These are phyloP conservation scores for Phrixothrix hirtus DNA, from an alignment of 2,888 invertebrate species.

Conservation along the genomic window DNA sequence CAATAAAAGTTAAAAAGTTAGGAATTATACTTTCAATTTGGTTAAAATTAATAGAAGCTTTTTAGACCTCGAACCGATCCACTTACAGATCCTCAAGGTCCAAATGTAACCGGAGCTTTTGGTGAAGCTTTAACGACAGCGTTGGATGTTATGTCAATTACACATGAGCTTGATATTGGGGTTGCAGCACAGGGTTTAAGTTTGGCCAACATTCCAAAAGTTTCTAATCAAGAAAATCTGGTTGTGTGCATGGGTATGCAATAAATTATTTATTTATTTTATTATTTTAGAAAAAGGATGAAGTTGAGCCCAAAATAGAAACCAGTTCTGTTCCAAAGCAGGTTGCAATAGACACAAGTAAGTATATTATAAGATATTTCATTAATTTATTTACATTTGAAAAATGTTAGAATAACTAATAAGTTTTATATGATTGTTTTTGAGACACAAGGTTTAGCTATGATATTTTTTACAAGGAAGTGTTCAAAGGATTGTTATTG, in stretches of 20 bases:
- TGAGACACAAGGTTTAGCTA: no score
- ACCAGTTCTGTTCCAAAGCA: constrained; percentile 4
- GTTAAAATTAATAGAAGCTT: not conserved
- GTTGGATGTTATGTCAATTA: constrained; percentile 82
- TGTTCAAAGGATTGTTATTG: no score
- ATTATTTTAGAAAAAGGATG: constrained; percentile 3
- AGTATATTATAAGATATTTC: not conserved
- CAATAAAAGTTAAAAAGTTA: constrained; percentile 71
- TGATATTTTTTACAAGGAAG: no score
- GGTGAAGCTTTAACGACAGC: constrained; percentile 73
- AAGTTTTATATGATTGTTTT: no score
- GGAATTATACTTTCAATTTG: not conserved
- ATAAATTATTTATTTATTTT: not conserved
- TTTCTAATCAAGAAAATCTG: constrained; percentile 14
- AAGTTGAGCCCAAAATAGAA: no score
- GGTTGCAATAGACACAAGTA: constrained; percentile 9
- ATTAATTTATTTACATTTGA: no score
- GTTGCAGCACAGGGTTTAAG: constrained; percentile 45
- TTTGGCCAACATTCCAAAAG: constrained; percentile 41
- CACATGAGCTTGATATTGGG: constrained; percentile 63
- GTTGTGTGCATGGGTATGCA: not conserved
- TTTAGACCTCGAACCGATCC: constrained; percentile 51
- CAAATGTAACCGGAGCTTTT: constrained; percentile 58
- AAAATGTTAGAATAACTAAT: no score
- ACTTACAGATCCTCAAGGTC: constrained; percentile 46